These are phyloP conservation scores for Ptilorrhoa leucosticta DNA, from an alignment of 2,113 vertebrate genomes.

Conservation along the genomic window DNA sequence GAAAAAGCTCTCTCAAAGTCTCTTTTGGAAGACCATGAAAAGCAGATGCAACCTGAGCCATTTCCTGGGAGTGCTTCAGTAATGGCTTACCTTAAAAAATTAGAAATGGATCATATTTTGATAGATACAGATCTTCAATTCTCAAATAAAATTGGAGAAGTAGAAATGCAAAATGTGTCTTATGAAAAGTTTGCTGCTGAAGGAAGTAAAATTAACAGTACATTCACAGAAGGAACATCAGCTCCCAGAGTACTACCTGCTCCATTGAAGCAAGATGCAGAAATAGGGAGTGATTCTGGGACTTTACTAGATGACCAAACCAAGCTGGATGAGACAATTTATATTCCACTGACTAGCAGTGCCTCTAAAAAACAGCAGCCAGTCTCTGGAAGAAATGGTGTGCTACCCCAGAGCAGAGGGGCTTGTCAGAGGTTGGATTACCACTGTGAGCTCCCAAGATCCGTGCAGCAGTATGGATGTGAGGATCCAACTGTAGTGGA, in stretches of 20 bases:
- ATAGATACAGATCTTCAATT: neutral
- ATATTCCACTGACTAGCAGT: constrained; percentile 73
- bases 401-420: neutral
- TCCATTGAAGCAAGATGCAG: constrained; percentile 11
- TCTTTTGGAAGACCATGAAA: constrained; percentile 74
- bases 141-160: neutral
- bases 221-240: neutral
- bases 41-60: constrained; percentile 61
- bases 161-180: neutral
- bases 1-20: constrained; percentile 72
- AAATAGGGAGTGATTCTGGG: constrained; percentile 40
- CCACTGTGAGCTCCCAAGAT: neutral
- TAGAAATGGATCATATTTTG: constrained; percentile 62
- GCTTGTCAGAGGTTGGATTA: neutral
- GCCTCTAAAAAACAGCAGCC: constrained; percentile 31
- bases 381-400: neutral
- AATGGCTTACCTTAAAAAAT: constrained; percentile 75
- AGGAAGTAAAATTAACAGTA: neutral
- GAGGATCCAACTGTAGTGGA: neutral
- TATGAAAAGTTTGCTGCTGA: constrained; percentile 18
- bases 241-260: neutral
- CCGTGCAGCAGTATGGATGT: neutral
- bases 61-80: constrained; percentile 68
- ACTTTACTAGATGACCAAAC: constrained; percentile 39
- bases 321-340: constrained; percentile 68